These are phyloP conservation scores for Nomada lathburiana DNA, from an alignment of 2,888 invertebrate genomes.

Conservation along the genomic window DNA sequence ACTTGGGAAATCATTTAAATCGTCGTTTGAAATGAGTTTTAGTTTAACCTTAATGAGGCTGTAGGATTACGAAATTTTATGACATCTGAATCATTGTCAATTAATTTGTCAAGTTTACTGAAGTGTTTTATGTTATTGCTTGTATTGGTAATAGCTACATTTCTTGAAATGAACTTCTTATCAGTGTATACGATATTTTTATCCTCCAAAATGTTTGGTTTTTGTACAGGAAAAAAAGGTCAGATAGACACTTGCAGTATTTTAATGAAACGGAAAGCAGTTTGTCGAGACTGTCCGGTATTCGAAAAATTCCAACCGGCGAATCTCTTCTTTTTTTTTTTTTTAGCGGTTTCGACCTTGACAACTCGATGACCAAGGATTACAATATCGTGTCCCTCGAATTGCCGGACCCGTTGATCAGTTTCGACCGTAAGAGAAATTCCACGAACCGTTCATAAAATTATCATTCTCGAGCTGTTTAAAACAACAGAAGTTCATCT, in stretches of 20 bases:
- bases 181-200: no score
- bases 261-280: conserved; percentile 60
- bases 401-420: conserved; percentile 30
- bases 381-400: conserved; percentile 36
- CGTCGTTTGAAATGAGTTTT: no score
- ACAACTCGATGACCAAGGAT: conserved; percentile 56
- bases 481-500: background rate
- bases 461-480: background rate
- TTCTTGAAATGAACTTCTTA: no score
- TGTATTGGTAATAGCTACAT: no score
- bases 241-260: conserved; percentile 16
- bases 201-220: background rate
- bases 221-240: no score
- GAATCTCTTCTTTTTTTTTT: conserved; percentile 45
- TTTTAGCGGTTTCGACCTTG: conserved; percentile 56
- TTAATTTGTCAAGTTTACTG: no score
- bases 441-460: background rate
- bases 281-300: conserved; percentile 41
- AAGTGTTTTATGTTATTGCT: no score
- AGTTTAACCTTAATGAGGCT: no score
- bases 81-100: no score
- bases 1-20: no score
- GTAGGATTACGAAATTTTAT: no score
- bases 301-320: conserved; percentile 57
- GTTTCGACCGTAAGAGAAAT: conserved; percentile 5